Percentiles rank a stretch among this genome's conserved stretches.
Evolutionary conservation across 2,113 vertebrate species (phyloP).

Genomic region (Prochilodus magdalenae): DNA sequence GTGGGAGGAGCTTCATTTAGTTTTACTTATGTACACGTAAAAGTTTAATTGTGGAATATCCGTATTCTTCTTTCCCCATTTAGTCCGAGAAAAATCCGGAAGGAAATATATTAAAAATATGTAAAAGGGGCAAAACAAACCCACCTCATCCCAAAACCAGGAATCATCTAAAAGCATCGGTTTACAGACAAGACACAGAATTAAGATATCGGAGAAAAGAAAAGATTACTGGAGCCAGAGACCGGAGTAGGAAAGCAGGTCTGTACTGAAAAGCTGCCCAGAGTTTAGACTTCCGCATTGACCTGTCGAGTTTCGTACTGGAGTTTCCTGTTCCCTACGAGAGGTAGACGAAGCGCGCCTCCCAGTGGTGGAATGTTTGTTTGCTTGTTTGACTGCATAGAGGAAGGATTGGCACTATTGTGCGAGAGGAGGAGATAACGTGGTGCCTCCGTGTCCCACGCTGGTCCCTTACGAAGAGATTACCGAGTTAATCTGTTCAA

Average conservation of each 20-base stretch:
- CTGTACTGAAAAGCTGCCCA: slow-evolving; percentile 86
- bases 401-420: slow-evolving; percentile 73
- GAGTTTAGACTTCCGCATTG: too few species aligned
- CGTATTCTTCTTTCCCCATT: slow-evolving; percentile 21
- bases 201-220: slow-evolving; percentile 73
- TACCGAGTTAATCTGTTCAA: neutral
- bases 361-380: slow-evolving; percentile 77
- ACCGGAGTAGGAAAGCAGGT: slow-evolving; percentile 69
- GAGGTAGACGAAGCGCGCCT: slow-evolving; percentile 63
- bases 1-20: slow-evolving; percentile 38
- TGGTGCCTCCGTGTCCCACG: slow-evolving; percentile 67
- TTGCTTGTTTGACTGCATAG: slow-evolving; percentile 66
- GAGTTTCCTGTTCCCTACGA: slow-evolving; percentile 40
- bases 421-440: slow-evolving; percentile 63
- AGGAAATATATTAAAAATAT: slow-evolving; percentile 62
- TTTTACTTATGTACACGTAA: slow-evolving; percentile 51
- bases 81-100: slow-evolving; percentile 35
- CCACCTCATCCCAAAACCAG: slow-evolving; percentile 58
- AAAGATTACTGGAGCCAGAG: slow-evolving; percentile 71
- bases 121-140: slow-evolving; percentile 63
- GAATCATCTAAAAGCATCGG: slow-evolving; percentile 52
- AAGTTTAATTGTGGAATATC: neutral
- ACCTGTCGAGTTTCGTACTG: too few species aligned
- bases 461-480: slow-evolving; percentile 53
- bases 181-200: slow-evolving; percentile 49